Evolutionary conservation across 2,113 vertebrate genomes (phyloP).

Genomic region (cattle (Bos taurus)): DNA sequence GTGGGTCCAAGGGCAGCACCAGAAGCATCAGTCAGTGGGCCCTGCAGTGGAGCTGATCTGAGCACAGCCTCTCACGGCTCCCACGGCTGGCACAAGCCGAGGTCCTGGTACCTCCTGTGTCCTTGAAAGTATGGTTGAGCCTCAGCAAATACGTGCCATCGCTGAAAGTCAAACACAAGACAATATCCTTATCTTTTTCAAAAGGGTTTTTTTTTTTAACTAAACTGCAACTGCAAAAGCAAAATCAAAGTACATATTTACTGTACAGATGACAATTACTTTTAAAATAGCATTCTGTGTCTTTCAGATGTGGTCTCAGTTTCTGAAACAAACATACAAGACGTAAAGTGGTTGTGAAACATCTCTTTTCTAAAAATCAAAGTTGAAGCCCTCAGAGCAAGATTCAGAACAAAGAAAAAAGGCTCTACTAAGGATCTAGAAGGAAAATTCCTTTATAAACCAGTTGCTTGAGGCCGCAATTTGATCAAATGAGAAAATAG

Average conservation of each 20-base stretch:
- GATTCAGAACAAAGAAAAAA: constrained; percentile 29
- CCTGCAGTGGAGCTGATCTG: not conserved
- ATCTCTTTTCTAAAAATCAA: constrained; percentile 11
- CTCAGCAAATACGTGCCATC: not conserved
- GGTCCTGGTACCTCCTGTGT: not conserved
- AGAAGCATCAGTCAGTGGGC: not conserved
- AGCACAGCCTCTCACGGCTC: not conserved
- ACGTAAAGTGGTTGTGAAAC: not conserved
- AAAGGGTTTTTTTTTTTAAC: not conserved
- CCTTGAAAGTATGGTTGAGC: not conserved
- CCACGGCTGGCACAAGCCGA: not conserved
- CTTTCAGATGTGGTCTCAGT: not conserved
- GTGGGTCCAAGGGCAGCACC: not conserved
- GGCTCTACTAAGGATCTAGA: not conserved
- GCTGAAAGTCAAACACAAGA: constrained; percentile 5
- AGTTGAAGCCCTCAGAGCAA: not conserved
- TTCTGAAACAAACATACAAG: constrained; percentile 21
- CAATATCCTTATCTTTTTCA: not conserved
- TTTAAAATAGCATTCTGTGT: not conserved
- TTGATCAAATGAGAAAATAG: not conserved
- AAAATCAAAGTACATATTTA: not conserved
- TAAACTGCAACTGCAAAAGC: not conserved
- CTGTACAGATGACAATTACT: not conserved
- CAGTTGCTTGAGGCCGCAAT: not conserved
- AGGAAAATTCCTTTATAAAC: constrained; percentile 6